These are phyloP conservation scores for Salvelinus namaycush DNA, from an alignment of 2,113 vertebrate species.

Conservation along the genomic window DNA sequence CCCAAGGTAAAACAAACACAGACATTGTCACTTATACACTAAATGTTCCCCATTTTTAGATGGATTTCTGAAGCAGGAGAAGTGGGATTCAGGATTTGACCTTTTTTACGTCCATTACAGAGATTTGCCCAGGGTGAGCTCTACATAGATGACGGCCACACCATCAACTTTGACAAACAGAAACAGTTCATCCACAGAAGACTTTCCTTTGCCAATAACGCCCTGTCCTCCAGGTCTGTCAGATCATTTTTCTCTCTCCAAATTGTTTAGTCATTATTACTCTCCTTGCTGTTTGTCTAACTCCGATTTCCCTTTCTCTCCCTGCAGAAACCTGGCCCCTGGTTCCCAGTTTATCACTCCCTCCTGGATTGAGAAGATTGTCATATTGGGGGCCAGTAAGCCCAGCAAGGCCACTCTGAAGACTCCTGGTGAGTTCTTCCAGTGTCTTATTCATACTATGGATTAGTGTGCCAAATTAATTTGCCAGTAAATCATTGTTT, in stretches of 20 bases:
- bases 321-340: constrained; percentile 74
- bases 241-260: neutral
- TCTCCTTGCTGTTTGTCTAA: neutral
- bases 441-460: neutral
- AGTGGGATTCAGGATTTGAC: neutral
- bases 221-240: constrained; percentile 79
- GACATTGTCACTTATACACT: neutral
- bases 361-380: constrained; percentile 83
- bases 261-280: neutral
- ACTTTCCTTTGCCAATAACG: constrained; percentile 76
- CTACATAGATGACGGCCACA: constrained; percentile 87
- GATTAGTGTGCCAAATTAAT: too few relatives aligned
- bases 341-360: constrained; percentile 75
- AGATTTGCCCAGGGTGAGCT: constrained; percentile 83
- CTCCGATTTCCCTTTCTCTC: neutral
- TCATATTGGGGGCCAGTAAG: constrained; percentile 81
- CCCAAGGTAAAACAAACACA: constrained; percentile 67
- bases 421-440: constrained; percentile 71
- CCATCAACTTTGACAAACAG: constrained; percentile 79
- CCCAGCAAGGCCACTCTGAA: constrained; percentile 75
- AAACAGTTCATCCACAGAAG: constrained; percentile 79
- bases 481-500: too few relatives aligned
- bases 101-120: constrained; percentile 55
- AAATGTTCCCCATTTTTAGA: too few relatives aligned
- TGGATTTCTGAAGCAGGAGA: too few relatives aligned